Evolutionary conservation across 2,797 vertebrate genomes (phyloP), one percentile per base, ranked within the genome.

Genomic region (Eremophila alpestris): DNA sequence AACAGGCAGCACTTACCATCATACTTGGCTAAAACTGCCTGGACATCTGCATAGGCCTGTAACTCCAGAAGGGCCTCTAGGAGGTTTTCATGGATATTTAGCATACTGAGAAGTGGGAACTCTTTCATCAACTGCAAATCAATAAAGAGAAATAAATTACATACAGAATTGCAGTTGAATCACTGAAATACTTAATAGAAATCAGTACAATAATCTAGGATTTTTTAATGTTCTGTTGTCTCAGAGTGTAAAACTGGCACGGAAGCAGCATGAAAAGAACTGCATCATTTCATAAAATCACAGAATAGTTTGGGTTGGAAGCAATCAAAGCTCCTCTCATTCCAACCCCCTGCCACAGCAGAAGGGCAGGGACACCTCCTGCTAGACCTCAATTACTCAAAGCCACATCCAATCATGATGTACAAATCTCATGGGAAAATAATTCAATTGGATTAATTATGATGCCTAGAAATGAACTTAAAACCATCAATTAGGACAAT

Each of bases 81-180:
- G 73, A 99, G 99, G 97, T 99, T 99, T 98, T 99, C 99, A 36
- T 99, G 99, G 98, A 99, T 99, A 98, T 99, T 99, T 98, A 99
- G 98, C 99, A 99, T 99, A 96, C 99, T 99, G 96, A 99, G 98
- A 95, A 99, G 98, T 71, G 99, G 99, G 97, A 99, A 99, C 96
- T 99, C 99, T 98, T 99, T 99, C 99, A 99, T 99, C 98, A 99
- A 97, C 99, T 99, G 96, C 71, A 95, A 84, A 96, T 87, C 91
- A 94, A 83, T 59, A 84, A 85, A 84, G 27, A 91, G 80, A 91
- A 86, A 79, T 23, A 67, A 56, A 82, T 9, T 20, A 80, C 34
- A n/a, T 5, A n/a, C 0, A 76, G 36, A 79, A 79, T 7, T 58
- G 56, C 73, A 78, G 14, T 0, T 32, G 27, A 87, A 87, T 16